Evolutionary conservation across 35 echinoderm and acorn worm species (phyloP).

Genomic region (Lytechinus pictus): DNA sequence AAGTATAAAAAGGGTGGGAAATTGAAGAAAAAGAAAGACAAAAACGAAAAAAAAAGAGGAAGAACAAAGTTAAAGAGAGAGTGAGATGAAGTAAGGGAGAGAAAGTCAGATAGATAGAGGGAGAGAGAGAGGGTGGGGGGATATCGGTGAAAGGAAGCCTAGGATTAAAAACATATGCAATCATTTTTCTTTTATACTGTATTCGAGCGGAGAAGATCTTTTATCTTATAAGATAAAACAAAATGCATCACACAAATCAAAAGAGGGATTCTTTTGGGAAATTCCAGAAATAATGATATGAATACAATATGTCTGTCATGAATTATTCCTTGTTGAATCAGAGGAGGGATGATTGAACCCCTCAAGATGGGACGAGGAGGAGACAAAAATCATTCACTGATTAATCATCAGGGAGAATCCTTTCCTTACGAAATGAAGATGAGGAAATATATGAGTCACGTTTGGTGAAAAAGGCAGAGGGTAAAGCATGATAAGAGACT

Average conservation of each 20-base stretch:
- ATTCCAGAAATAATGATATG: not conserved
- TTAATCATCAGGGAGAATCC: not conserved
- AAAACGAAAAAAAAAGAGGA: not conserved
- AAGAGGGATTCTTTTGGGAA: not conserved
- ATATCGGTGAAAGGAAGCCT: not conserved
- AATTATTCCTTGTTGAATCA: not conserved
- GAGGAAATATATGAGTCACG: not conserved
- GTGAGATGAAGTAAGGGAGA: not conserved
- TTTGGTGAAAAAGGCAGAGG: not conserved
- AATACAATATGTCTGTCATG: not conserved
- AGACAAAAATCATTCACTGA: not conserved
- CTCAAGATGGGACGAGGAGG: not conserved
- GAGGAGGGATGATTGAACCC: not conserved
- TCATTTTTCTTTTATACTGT: no score
- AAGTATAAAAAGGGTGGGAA: not conserved
- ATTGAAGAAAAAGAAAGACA: not conserved
- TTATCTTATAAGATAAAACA: no score
- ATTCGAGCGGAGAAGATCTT: no score
- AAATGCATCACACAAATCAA: not conserved
- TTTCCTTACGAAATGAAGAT: not conserved
- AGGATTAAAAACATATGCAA: no score
- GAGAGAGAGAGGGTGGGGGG: no score
- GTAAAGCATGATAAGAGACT: not conserved
- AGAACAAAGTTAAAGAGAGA: not conserved
- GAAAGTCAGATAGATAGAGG: not conserved